Base-by-base conservation (phyloP, 2,113 vertebrate species). In the Oxygymnocypris stewartii region DNA sequence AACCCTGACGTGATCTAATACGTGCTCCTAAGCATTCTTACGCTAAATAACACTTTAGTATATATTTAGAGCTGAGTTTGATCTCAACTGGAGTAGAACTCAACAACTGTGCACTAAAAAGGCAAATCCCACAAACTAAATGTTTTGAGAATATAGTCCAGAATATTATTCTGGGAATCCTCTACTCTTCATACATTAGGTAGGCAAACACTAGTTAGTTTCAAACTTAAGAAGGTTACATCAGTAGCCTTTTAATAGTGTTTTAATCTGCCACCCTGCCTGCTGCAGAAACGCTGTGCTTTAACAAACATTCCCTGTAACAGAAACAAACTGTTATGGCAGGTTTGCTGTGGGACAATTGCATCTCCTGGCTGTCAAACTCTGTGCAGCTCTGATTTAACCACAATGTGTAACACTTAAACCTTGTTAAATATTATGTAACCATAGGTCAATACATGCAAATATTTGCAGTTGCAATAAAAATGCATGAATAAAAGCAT, bases 161-260 rank as follows among this genome's bases (percentile, higher is more conserved):
- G 49, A 77, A 20, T 57, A 57, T 79, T 57, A 79, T 54, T 57
- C 28, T 10, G 28, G 16, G 25, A 57, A 37, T 59, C 18, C 18
- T 12, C 13, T 73, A 6, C 18, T 20, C 2, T 11, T 42, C 37
- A 73, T n/a, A n/a, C 9, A 71, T 0, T 59, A 31, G 63, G 63
- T 67, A 31, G 63, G 63, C 25, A 86, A 71, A 71, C 6, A 28
- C 10, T 57, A 81, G 54, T 76, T 44, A 69, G 83, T 69, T 31
- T 69, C 40, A 77, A 80, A 7, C 18, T 57, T 71, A 75, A 85
- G 67, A 42, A 35, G 61, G 14, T 89, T 85, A 86, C 77, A 82
- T 89, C 78, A 85, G n/a, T 28, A 20, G 61, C 57, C 85, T 87
- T 86, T 67, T 85, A 86, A 87, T 86, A 78, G 76, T 54, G 14